A percentile compares a stretch with the other conserved stretches of the same genome.
phyloP scores from a whole-genome alignment of 2,888 invertebrate genomes.

The Leucozona laternaria region DNA sequence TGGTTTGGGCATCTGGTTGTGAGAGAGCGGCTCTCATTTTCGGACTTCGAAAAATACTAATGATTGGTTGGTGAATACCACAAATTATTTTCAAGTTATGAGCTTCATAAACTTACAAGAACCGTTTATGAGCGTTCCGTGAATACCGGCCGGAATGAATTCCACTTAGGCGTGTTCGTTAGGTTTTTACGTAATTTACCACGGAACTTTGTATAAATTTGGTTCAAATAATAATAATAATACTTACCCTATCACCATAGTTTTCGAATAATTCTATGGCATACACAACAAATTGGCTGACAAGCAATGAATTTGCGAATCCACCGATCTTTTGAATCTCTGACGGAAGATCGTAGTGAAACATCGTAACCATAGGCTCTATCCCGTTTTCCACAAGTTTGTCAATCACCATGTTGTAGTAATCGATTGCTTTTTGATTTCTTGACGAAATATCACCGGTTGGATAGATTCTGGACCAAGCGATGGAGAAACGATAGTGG shows the following conservation, averaged over 20 bases:
- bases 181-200: too few relatives aligned
- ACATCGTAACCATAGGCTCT: constrained; percentile 86
- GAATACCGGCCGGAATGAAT: too few relatives aligned
- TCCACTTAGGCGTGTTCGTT: too few relatives aligned
- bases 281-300: constrained; percentile 84
- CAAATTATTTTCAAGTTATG: too few relatives aligned
- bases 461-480: constrained; percentile 88
- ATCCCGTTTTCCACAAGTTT: constrained; percentile 86
- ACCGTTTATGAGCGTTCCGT: too few relatives aligned
- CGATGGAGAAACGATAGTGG: constrained; percentile 86
- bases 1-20: too few relatives aligned
- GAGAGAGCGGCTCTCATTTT: too few relatives aligned
- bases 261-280: constrained; percentile 83
- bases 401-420: constrained; percentile 87
- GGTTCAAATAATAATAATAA: too few relatives aligned
- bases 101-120: too few relatives aligned
- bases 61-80: too few relatives aligned
- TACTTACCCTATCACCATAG: constrained; percentile 84
- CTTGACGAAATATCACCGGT: constrained; percentile 84
- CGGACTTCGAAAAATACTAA: too few relatives aligned
- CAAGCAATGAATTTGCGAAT: constrained; percentile 83
- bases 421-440: constrained; percentile 79
- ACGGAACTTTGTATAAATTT: too few relatives aligned
- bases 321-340: constrained; percentile 85
- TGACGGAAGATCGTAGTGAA: constrained; percentile 85